A percentile compares a stretch with the other conserved stretches of the same genome.
phyloP scores from a whole-genome alignment of 2,797 vertebrate genomes.

The Brotula barbata region DNA sequence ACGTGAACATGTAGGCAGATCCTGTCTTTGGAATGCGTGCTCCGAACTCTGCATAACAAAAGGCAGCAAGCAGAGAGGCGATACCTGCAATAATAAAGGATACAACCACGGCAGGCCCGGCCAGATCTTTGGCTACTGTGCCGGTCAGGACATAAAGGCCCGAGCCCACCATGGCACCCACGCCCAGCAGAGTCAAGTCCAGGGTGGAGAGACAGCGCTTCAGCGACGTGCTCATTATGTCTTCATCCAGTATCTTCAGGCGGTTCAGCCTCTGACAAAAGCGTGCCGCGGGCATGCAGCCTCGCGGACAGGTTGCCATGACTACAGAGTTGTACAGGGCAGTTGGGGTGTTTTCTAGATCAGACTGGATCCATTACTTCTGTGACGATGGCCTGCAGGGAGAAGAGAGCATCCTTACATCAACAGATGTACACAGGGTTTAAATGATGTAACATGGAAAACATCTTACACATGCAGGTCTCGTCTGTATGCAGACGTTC shows the following conservation, averaged over 20 bases:
- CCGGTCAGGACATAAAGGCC: conserved; percentile 95
- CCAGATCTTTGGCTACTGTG: conserved; percentile 90
- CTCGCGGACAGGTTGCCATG: conserved; percentile 84
- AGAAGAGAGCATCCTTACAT: conserved; percentile 25
- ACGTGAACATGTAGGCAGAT: conserved; percentile 98
- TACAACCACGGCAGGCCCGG: conserved; percentile 88
- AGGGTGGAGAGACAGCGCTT: conserved; percentile 91
- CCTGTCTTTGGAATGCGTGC: conserved; percentile 93
- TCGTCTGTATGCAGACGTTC: too few relatives aligned
- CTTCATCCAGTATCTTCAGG: conserved; percentile 89
- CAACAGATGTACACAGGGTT: conserved; percentile 1
- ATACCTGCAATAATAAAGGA: conserved; percentile 89
- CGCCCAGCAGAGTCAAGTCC: conserved; percentile 90
- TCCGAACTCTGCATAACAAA: conserved; percentile 96
- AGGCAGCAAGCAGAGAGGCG: conserved; percentile 91
- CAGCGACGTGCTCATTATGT: conserved; percentile 91
- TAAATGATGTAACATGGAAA: too few relatives aligned
- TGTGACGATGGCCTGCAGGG: conserved; percentile 57
- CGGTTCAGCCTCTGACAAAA: conserved; percentile 92
- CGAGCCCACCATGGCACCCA: conserved; percentile 95
- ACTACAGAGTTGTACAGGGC: conserved; percentile 51
- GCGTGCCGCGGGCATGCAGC: conserved; percentile 78
- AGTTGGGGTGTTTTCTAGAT: conserved; percentile 36
- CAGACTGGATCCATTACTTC: conserved; percentile 65
- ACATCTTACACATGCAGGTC: too few relatives aligned